These are phyloP conservation scores for Leptinotarsa tumamoca DNA, from an alignment of 2,888 invertebrate species.

Conservation along the genomic window DNA sequence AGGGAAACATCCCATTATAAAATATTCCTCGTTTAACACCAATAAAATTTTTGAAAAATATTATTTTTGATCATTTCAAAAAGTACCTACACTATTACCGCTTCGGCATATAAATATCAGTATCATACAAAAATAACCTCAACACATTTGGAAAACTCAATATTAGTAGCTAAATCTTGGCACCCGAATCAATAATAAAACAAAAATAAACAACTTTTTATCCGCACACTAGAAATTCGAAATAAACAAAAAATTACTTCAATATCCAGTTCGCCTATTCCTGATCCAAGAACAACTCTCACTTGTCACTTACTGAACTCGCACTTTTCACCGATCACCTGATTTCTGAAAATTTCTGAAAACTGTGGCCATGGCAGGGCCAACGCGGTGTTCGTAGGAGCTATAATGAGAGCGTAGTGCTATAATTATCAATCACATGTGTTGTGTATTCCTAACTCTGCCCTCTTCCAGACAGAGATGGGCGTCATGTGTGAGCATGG, in stretches of 20 bases:
- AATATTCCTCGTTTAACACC: no score
- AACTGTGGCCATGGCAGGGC: conserved; percentile 41
- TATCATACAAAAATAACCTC: not conserved
- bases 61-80: no score
- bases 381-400: conserved; percentile 50
- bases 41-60: no score
- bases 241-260: conserved; percentile 8
- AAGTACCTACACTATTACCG: no score
- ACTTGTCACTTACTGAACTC: conserved; percentile 23
- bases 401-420: conserved; percentile 51
- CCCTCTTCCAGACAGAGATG: conserved; percentile 50
- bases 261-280: not conserved
- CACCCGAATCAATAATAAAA: not conserved
- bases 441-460: conserved; percentile 44
- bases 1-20: no score
- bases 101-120: not conserved
- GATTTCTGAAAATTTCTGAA: conserved; percentile 29
- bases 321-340: conserved; percentile 22
- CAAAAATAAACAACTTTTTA: conserved; percentile 28
- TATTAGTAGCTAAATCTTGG: not conserved
- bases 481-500: conserved; percentile 44
- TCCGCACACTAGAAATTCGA: conserved; percentile 2
- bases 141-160: not conserved
- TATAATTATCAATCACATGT: conserved; percentile 54
- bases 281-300: conserved; percentile 17